phyloP scores from a whole-genome alignment of 2,888 invertebrate species.

The Caenorhabditis imperialis region DNA sequence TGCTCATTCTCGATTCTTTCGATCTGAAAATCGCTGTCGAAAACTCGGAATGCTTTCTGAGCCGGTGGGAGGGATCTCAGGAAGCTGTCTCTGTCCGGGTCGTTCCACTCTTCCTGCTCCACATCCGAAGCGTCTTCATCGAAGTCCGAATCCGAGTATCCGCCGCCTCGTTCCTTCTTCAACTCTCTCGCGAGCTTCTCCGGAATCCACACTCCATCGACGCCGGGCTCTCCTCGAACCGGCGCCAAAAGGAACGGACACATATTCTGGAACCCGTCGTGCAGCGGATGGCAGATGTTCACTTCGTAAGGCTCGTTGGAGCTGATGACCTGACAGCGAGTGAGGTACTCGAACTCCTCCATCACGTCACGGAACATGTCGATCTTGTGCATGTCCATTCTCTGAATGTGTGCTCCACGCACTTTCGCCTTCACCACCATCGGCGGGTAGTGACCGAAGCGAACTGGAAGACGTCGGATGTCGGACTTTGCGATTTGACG shows the following conservation, averaged over 20 bases:
- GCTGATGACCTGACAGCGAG: constrained; percentile 17
- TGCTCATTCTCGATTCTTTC: constrained; percentile 23
- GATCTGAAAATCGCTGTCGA: constrained; percentile 2
- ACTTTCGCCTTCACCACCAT: constrained; percentile 18
- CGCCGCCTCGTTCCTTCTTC: constrained; percentile 9
- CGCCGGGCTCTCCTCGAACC: constrained; percentile 7
- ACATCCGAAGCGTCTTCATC: constrained; percentile 23
- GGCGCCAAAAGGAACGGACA: constrained; percentile 25
- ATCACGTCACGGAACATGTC: constrained; percentile 14
- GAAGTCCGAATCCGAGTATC: constrained; percentile 11
- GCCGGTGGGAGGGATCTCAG: constrained; percentile 23
- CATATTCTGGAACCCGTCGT: constrained; percentile 6
- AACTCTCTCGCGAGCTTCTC: constrained; percentile 4
- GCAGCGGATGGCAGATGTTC: constrained; percentile 32
- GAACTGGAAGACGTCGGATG: constrained; percentile 5
- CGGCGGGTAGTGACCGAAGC: constrained; percentile 40
- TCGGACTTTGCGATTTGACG: constrained; percentile 7
- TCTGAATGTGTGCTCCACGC: constrained; percentile 24
- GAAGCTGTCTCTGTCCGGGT: neutral
- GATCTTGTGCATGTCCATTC: constrained; percentile 26
- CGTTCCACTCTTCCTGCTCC: constrained; percentile 7
- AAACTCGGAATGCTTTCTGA: neutral
- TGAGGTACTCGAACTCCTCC: constrained; percentile 2
- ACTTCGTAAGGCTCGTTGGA: constrained; percentile 16
- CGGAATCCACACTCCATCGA: constrained; percentile 19